These are phyloP conservation scores for Idaea biselata DNA, from an alignment of 2,888 invertebrate genomes.

Conservation along the genomic window DNA sequence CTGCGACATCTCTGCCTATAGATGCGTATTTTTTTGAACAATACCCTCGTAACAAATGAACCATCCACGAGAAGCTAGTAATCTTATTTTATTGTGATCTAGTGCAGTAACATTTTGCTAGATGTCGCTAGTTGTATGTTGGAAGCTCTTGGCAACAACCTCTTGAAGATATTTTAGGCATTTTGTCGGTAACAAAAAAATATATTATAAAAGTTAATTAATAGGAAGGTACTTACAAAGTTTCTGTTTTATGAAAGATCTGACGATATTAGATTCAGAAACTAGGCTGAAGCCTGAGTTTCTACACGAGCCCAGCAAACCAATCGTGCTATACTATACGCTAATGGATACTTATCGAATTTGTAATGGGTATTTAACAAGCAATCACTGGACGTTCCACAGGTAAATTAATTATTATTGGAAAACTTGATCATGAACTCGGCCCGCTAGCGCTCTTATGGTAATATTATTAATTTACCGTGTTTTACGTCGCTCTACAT, in stretches of 20 bases:
- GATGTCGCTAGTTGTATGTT: background rate
- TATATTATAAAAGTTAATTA: background rate
- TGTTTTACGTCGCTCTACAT: background rate
- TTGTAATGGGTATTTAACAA: background rate
- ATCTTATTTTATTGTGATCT: background rate
- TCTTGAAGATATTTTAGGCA: background rate
- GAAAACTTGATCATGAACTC: background rate
- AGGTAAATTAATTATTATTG: background rate
- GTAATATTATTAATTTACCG: background rate
- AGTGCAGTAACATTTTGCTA: background rate
- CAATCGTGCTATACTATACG: background rate
- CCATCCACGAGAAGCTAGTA: background rate
- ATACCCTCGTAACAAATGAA: background rate
- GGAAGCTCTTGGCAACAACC: background rate
- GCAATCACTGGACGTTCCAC: background rate
- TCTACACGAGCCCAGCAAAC: background rate
- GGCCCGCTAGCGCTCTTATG: background rate
- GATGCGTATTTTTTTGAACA: background rate
- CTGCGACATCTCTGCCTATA: background rate
- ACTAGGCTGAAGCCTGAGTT: background rate
- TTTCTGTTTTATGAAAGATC: background rate
- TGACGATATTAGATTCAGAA: background rate
- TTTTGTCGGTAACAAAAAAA: background rate
- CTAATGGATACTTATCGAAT: background rate
- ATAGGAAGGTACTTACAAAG: background rate